These are phyloP conservation scores for Hymenochirus boettgeri DNA, from an alignment of 2,113 vertebrate species.

Conservation along the genomic window DNA sequence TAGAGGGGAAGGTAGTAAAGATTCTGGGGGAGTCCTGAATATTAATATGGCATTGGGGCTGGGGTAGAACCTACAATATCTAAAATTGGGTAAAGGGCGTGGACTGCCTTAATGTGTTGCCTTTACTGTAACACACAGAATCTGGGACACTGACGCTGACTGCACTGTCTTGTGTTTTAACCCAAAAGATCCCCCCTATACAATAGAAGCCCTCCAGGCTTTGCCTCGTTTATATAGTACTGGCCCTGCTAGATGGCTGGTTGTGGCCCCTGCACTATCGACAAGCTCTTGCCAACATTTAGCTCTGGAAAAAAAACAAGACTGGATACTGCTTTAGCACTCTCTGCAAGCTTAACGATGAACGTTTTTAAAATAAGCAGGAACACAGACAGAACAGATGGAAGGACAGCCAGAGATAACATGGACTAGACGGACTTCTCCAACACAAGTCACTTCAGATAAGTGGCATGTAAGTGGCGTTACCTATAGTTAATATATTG, in stretches of 20 bases:
- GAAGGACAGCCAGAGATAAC: constrained; percentile 30
- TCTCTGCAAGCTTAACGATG: constrained; percentile 27
- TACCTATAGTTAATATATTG: background rate
- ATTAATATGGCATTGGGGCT: too few species aligned
- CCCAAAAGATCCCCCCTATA: constrained; percentile 1
- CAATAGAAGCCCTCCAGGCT: background rate
- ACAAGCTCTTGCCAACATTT: constrained; percentile 33
- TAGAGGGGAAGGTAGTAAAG: too few species aligned
- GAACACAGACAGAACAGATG: constrained; percentile 2
- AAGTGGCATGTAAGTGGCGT: background rate
- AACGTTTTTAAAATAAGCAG: constrained; percentile 34
- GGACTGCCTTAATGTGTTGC: too few species aligned
- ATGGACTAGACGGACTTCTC: background rate
- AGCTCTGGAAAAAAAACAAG: constrained; percentile 36
- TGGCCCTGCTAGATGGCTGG: background rate
- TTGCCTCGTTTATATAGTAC: constrained; percentile 4
- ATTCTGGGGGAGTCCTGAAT: too few species aligned
- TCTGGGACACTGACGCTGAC: too few species aligned
- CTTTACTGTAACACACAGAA: too few species aligned
- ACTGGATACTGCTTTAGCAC: constrained; percentile 29
- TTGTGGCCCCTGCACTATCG: constrained; percentile 18
- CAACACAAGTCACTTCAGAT: background rate
- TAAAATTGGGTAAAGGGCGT: too few species aligned
- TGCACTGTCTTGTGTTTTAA: too few species aligned
- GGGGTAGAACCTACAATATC: too few species aligned